Base-by-base conservation (phyloP, 2,797 vertebrate genomes). In the Crenuchus spilurus region DNA sequence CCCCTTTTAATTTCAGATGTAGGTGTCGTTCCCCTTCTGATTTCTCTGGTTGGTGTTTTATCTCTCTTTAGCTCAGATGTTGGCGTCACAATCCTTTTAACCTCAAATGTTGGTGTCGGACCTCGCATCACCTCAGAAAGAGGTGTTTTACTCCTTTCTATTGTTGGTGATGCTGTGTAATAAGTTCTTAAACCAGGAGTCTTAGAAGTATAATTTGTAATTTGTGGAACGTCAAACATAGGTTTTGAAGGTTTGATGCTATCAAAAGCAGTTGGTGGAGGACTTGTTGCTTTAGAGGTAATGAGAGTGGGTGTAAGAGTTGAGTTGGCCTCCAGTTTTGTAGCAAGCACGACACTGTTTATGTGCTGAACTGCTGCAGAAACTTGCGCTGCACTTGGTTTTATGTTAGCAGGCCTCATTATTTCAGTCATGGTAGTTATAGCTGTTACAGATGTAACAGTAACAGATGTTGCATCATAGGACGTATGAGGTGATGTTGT, bases 211-310 rank as follows among this genome's bases (percentile, higher is more conserved):
- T 94, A 94, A 84, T 89, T 87, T 66, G 87, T 88, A 30, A 94
- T 94, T 80, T 93, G 85, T 61, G 92, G 93, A 62, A 94, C 92
- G 39, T 94, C 92, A 87, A 92, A 93, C 89, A 93, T 91, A 0
- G 91, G 85, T 84, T 83, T 93, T 55, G 90, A 89, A 2, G 89
- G 86, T 89, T 80, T 91, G 18, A 90, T 86, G 44, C 55, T 77
- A 70, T 91, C 88, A 0, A 79, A 87, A 68, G 88, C 86, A 83
- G 79, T 89, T 80, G 90, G 89, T 58, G 86, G 91, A 70, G 90
- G 91, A 79, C 84, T 90, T 80, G 90, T 84, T 83, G 90, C 89
- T 90, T 67, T 92, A n/a, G 81, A 77, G n/a, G 82, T 84, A 73
- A 90, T 76, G 71, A 91, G 83, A 62, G 80, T 88, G 1, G 80